phyloP scores from a whole-genome alignment of 2,113 vertebrate genomes.

The Nannospalax galili region DNA sequence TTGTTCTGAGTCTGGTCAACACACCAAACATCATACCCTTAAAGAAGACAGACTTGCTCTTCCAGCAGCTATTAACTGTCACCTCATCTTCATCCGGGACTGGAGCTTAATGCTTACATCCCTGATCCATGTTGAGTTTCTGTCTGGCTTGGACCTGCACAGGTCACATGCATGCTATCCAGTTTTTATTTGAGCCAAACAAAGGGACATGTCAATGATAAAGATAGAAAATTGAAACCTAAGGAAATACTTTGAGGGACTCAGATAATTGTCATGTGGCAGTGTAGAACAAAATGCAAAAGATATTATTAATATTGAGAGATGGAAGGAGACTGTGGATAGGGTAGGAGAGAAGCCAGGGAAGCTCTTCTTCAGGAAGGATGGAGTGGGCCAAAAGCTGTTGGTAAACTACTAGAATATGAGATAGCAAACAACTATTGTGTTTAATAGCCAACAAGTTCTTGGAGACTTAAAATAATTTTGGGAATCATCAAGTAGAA shows the following conservation, averaged over 20 bases:
- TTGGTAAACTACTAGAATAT: background rate
- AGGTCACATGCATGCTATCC: background rate
- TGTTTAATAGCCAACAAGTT: background rate
- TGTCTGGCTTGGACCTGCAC: too few relatives aligned
- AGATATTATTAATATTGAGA: background rate
- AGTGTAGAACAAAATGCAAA: slow-evolving; percentile 4
- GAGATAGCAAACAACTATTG: background rate
- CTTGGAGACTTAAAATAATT: background rate
- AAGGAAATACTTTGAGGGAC: background rate
- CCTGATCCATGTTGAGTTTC: too few relatives aligned
- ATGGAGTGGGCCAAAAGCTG: background rate
- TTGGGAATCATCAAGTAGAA: background rate
- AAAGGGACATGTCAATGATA: background rate
- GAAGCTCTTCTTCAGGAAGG: background rate
- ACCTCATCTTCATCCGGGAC: too few relatives aligned
- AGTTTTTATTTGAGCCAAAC: background rate
- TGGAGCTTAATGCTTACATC: too few relatives aligned
- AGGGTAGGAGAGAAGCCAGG: background rate
- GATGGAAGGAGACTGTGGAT: background rate
- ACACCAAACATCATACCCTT: too few relatives aligned
- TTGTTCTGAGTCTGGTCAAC: too few relatives aligned
- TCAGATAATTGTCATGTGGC: background rate
- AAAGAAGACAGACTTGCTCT: too few relatives aligned
- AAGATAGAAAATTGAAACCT: background rate
- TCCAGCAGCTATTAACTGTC: too few relatives aligned